Base-by-base conservation (phyloP, 2,797 vertebrate species). In the Phalanger gymnotis region DNA sequence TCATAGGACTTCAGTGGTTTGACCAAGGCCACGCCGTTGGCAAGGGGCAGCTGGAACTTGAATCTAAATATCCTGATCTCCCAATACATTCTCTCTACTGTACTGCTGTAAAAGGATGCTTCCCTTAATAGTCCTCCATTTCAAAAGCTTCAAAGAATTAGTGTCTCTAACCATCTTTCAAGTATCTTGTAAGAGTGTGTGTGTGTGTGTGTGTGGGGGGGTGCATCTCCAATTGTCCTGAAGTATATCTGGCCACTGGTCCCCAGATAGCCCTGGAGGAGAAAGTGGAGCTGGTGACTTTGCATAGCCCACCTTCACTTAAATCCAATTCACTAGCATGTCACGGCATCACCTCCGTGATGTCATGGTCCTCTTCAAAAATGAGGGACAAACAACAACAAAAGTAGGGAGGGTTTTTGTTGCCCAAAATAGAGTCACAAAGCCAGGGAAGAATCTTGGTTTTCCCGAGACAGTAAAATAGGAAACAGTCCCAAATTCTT, bases 141-240 rank as follows among this genome's bases (percentile, higher is more conserved):
- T 93, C 51, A 27, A 55, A 92, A 92, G 56, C 73, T 55, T 91
- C 13, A 9, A 13, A 90, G 40, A 94, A 91, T 54, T 95, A 61
- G 92, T n/a, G 19, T 89, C 55, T 66, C 3, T 53, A 57, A 95
- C 54, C 30, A 57, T 13, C 1, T 90, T 31, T 11, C 2, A 22
- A 54, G 12, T 56, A 54, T 54, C 58, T 95, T 92, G 16, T 73
- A 73, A 27, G 51, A 3, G 53, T 54, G 16, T n/a, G n/a, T n/a
- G n/a, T n/a, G n/a, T n/a, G n/a, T n/a, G n/a, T n/a, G n/a, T n/a
- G n/a, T n/a, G n/a, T n/a, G n/a, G 54, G 4, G 27, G 25, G 27
- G 56, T 25, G 56, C 27, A 54, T 54, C 54, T 54, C 56, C 27
- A 2, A 27, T 57, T 7, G 27, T 28, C 56, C 27, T 57, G 56